Percentiles rank a stretch among this genome's conserved stretches.
phyloP scores from a whole-genome alignment of 2,797 vertebrate genomes.

The Onychomys arenicola region DNA sequence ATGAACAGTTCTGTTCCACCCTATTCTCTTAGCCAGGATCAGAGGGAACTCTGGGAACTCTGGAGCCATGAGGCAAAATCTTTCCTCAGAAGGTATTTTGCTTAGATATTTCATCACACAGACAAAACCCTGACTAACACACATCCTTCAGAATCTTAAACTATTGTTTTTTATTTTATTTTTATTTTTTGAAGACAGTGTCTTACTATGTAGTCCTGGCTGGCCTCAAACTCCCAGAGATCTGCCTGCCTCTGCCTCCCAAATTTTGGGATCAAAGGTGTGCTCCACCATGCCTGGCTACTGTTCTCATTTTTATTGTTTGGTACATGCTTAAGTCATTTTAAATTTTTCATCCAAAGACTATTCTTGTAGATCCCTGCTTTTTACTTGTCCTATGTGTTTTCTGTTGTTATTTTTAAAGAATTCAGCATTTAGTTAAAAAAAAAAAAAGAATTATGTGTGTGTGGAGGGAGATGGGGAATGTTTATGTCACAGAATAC shows the following conservation, averaged over 20 bases:
- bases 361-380: neutral
- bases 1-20: neutral
- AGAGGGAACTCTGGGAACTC: neutral
- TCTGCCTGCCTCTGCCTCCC: neutral
- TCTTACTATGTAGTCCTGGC: neutral
- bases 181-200: neutral
- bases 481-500: neutral
- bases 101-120: neutral
- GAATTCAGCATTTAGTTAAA: neutral
- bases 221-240: neutral
- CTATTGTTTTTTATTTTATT: neutral
- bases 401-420: neutral
- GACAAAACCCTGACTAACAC: neutral
- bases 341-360: neutral
- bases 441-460: neutral
- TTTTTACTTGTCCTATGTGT: neutral
- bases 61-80: neutral
- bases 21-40: neutral
- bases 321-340: neutral
- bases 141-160: neutral
- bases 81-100: neutral
- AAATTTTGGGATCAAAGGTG: neutral
- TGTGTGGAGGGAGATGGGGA: neutral
- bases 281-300: neutral
- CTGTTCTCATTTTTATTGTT: neutral